Evolutionary conservation across 2,888 invertebrate genomes (phyloP), one percentile per base, ranked within the genome.

Genomic region (Odontocerum albicorne): DNA sequence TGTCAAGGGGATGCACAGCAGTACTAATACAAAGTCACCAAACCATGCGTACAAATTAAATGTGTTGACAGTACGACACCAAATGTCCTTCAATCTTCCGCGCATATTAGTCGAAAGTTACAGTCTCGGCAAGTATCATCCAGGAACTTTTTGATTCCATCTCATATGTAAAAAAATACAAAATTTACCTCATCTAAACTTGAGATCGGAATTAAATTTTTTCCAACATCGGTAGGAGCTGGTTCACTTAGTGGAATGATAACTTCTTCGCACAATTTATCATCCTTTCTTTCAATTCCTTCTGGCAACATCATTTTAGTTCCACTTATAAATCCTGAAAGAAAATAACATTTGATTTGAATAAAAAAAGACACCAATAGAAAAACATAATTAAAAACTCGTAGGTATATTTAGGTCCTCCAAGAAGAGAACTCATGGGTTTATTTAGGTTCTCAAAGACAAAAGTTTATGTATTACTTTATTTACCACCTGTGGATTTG

Each of bases 211-310:
- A 92, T 77, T 46, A 84, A 77, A 64, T 83, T 74, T 64, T 85
- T 82, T 15, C 86, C 86, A 20, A 89, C 74, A 50, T 78, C 71
- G 0, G 85, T 67, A 0, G 83, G 79, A 0, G 82, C 73, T 0
- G 78, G 72, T 42, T 81, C 80, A 46, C 84, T 82, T 35, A 88
- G 84, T 1, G 93, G 92, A 66, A 95, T 89, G 47, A 82, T 81
- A 0, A 98, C 88, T 72, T 96, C 92, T 69, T 96, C 96, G 67
- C 85, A 92, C 59, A 87, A 82, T 57, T 85, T 83, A 21, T 76
- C 83, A 64, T 90, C 87, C 40, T 83, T 84, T 55, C 90, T 83
- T 10, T 81, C 73, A 1, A 92, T 88, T 62, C 86, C 88, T 57
- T 88, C 88, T 0, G 97, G 96, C 3, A 96, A 70, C 35, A 85